A percentile compares a stretch with the other conserved stretches of the same genome.
These are phyloP conservation scores for Apamea monoglypha DNA, from an alignment of 2,888 invertebrate species.

Conservation along the genomic window DNA sequence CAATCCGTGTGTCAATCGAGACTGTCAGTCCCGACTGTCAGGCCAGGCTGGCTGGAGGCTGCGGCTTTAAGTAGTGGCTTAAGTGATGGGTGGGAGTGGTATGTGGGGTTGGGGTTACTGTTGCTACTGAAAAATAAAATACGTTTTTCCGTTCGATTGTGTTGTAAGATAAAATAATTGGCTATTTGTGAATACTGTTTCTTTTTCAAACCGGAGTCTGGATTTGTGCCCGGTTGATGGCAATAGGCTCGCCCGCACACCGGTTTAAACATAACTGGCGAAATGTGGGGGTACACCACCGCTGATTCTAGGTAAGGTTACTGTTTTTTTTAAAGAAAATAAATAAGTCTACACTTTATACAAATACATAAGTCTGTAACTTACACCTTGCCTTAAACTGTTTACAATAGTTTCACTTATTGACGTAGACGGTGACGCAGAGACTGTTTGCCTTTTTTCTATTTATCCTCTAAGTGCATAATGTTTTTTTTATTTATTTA, in stretches of 20 bases:
- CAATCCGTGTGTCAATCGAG: constrained; percentile 72
- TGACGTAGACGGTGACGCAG: constrained; percentile 6
- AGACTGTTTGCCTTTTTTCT: neutral
- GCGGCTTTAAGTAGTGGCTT: constrained; percentile 13
- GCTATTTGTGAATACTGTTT: neutral
- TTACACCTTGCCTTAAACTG: neutral
- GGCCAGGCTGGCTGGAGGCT: constrained; percentile 2
- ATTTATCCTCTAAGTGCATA: neutral
- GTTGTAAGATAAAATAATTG: neutral
- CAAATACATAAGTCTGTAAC: constrained; percentile 7
- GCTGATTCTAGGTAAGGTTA: neutral
- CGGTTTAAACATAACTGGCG: neutral
- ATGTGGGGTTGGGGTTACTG: neutral
- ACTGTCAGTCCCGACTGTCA: constrained; percentile 52
- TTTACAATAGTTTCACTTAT: constrained; percentile 18
- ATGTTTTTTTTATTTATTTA: neutral
- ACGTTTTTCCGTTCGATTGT: neutral
- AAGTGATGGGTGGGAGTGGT: constrained; percentile 21
- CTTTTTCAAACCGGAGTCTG: neutral
- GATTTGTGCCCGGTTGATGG: neutral
- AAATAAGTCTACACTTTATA: neutral
- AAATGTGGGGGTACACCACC: too few species aligned
- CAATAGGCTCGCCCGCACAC: too few species aligned
- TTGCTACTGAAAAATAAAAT: neutral
- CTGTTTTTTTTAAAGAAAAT: neutral